A percentile compares a stretch with the other conserved stretches of the same genome.
Conservation (phyloP, 1,140 invertebrate genomes). For the Drosophila elegans region DNA sequence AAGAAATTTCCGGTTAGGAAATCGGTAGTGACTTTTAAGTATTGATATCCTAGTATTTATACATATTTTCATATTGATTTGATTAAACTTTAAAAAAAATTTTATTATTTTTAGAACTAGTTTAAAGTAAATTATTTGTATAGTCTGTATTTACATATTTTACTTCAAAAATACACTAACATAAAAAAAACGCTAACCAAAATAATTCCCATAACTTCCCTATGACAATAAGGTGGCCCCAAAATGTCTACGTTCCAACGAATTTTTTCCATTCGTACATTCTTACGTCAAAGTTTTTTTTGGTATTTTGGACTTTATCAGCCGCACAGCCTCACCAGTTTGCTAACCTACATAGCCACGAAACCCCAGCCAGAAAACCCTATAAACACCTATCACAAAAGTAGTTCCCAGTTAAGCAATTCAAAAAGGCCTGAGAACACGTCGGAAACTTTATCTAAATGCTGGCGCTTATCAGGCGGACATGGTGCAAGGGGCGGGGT, state of each 20-base stretch:
- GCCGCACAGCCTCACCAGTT: constrained; percentile 23
- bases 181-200: not conserved
- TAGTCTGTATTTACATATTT: not conserved
- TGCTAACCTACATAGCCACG: constrained; percentile 26
- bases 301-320: constrained; percentile 21
- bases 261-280: not conserved
- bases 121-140: no score
- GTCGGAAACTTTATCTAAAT: constrained; percentile 67
- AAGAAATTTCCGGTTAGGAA: not conserved
- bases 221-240: constrained; percentile 32
- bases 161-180: not conserved
- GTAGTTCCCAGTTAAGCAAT: constrained; percentile 39
- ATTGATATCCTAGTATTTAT: not conserved
- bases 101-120: no score
- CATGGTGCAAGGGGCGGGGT: constrained; percentile 15
- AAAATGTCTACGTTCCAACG: constrained; percentile 15
- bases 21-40: not conserved
- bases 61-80: no score
- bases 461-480: constrained; percentile 72
- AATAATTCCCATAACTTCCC: constrained; percentile 24
- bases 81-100: no score
- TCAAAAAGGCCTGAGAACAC: constrained; percentile 20
- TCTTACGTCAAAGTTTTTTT: constrained; percentile 14
- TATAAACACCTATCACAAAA: constrained; percentile 26
- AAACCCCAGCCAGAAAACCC: not conserved